Base-by-base conservation (phyloP, 2,113 vertebrate species). In the Formicarius rufipectus region DNA sequence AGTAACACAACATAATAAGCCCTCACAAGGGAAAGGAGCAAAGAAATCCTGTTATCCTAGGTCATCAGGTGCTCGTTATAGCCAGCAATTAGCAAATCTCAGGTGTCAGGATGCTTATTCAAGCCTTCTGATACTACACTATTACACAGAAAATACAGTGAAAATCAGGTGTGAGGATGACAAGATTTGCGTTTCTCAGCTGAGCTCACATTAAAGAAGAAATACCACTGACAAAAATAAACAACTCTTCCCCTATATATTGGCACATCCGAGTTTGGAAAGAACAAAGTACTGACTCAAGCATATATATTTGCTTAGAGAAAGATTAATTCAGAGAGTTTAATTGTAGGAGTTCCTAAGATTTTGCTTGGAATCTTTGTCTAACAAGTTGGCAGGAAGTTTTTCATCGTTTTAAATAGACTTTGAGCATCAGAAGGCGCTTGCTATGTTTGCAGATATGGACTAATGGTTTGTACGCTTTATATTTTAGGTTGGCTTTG, bases 71-170 rank as follows among this genome's bases (percentile, higher is more conserved):
- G 56, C 56, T 96, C 27, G 37, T 92, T 91, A 88, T 33, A 90
- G 44, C 33, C 58, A 84, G 39, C 68, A 96, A 90, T 88, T 94
- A 93, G 39, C 42, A 93, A 84, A 90, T 67, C 64, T 88, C 72
- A 75, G 35, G 45, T 68, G 30, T 40, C 71, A 55, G 0, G 2
- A 47, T 60, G 39, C 17, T 76, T 88, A 75, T 90, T 92, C 55
- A 85, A 85, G 35, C n/a, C 37, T 87, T 92, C 47, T 52, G 40
- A 77, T 69, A 42, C 33, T 52, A 31, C 24, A 24, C 5, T 64
- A 5, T 47, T 62, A 74, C 33, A 33, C 24, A 60, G n/a, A 33
- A 88, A 86, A 80, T 58, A 28, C 39, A 4, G 2, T 4, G 2
- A 88, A 88, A 87, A 94, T 31, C 20, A 4, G 21, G 39, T 47